Evolutionary conservation across 2,797 vertebrate genomes (phyloP).

Genomic region (Carduelis carduelis): DNA sequence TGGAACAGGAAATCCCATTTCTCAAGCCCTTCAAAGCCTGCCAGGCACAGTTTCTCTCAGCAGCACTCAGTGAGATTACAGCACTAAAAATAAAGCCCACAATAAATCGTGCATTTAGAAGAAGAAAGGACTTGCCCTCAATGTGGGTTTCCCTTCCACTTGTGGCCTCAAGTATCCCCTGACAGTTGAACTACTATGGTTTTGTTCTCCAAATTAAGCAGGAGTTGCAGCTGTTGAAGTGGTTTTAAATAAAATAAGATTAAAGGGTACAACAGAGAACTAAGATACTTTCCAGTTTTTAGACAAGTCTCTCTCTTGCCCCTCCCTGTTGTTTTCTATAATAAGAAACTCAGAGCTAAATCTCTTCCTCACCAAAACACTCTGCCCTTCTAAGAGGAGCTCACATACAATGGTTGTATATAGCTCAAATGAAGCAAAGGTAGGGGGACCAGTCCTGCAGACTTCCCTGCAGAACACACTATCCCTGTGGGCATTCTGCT

Average conservation of each 20-base stretch:
- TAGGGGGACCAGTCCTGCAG: background rate
- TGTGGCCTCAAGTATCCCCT: slow-evolving; percentile 44
- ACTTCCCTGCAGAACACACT: background rate
- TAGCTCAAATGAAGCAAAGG: background rate
- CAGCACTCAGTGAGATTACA: slow-evolving; percentile 48
- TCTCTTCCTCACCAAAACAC: background rate
- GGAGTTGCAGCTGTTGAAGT: slow-evolving; percentile 16
- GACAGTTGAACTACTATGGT: slow-evolving; percentile 23
- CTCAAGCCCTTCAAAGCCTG: slow-evolving; percentile 61
- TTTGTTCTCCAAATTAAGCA: slow-evolving; percentile 51
- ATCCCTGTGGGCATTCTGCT: background rate
- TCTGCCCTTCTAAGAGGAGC: background rate
- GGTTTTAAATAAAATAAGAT: slow-evolving; percentile 54
- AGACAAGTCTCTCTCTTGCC: background rate
- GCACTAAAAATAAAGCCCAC: slow-evolving; percentile 62
- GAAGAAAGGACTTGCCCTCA: slow-evolving; percentile 46
- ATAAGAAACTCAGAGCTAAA: background rate
- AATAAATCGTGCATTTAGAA: slow-evolving; percentile 25
- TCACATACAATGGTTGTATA: background rate
- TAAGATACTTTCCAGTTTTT: slow-evolving; percentile 23
- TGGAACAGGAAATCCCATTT: slow-evolving; percentile 68
- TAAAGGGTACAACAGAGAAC: slow-evolving; percentile 38
- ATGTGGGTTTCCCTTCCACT: slow-evolving; percentile 28
- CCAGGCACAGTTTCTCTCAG: slow-evolving; percentile 44
- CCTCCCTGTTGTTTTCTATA: background rate